phyloP scores from a whole-genome alignment of 2,888 invertebrate species.

The Oligia fasciuncula region DNA sequence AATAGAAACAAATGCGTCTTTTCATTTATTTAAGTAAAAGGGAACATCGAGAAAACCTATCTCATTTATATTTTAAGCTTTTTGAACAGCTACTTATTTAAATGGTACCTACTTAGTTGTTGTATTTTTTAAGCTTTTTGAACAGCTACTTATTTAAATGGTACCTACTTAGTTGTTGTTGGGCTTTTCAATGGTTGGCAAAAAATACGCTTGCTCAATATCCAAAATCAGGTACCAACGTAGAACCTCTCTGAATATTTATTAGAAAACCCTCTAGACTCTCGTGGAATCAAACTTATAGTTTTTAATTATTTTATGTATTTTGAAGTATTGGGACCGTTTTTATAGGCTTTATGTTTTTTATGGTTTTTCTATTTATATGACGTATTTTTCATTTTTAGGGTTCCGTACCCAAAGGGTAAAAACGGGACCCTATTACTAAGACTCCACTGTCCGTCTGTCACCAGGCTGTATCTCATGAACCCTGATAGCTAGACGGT shows the following conservation, averaged over 20 bases:
- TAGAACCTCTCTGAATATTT: background rate
- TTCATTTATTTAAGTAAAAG: constrained; percentile 53
- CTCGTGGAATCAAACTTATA: background rate
- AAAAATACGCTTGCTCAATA: background rate
- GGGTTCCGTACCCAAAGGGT: too few species aligned
- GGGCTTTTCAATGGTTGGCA: constrained; percentile 2
- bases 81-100: constrained; percentile 8
- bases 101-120: background rate
- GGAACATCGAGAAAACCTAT: constrained; percentile 15
- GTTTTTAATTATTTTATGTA: background rate
- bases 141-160: constrained; percentile 8
- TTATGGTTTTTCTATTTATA: background rate
- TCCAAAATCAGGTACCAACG: background rate
- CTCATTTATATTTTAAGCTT: background rate
- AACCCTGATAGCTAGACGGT: too few species aligned
- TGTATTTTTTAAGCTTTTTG: background rate
- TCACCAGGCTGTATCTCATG: too few species aligned
- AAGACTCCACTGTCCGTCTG: too few species aligned
- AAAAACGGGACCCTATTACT: too few species aligned
- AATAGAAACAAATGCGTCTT: constrained; percentile 67
- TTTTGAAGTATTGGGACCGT: background rate
- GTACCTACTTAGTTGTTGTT: constrained; percentile 6
- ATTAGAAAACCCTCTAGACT: background rate
- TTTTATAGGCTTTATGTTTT: background rate
- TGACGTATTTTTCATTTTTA: background rate